Evolutionary conservation across 23 tunicate species (phyloP), one percentile per base, ranked within the genome.

Genomic region (Aplidium turbinatum): DNA sequence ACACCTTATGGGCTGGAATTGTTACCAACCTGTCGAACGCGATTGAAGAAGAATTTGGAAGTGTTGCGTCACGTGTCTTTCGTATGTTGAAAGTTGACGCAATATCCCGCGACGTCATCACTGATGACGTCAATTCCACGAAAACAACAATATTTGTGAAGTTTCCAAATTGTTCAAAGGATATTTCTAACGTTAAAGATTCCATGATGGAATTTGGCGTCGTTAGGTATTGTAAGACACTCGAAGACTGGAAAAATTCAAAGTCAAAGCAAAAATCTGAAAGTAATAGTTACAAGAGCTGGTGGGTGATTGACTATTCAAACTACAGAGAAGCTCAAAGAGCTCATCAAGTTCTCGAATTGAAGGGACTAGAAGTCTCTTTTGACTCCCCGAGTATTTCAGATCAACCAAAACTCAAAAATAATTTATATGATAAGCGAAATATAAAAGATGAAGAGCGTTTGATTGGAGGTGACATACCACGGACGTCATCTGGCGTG

Each of bases 1-100:
- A 83, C 68, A 83, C 39, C 69, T 47, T 83, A 55, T 83, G 89
- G 89, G 89, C 89, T 24, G 89, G 75, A 5, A 83, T 83, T 38
- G 78, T 83, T 25, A 76, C 82, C 53, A 70, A 70, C 46, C 74
- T 83, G 4, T 35, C 89, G 1, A 74, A 52, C 34, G 72, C 68
- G 3, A 66, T 83, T 4, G 89, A 83, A 53, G 69, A 68, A 18
- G 76, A 83, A 36, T 83, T 83, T 38, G 82, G 89, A 3, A 32
- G 35, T 4, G 67, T 75, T 31, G 53, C 78, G 30, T 33, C 78
- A 29, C 82, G 89, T 13, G 64, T 83, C 5, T 83, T 83, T 60
- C 82, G 89, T 20, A 36, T 54, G 35, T 5, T 83, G 31, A 63
- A 32, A 16, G 65, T 73, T 23, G 35, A 48, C 11, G 34, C 34